Evolutionary conservation across 2,113 vertebrate genomes (phyloP), one percentile per base, ranked within the genome.

Genomic region (Pseudopipra pipra): DNA sequence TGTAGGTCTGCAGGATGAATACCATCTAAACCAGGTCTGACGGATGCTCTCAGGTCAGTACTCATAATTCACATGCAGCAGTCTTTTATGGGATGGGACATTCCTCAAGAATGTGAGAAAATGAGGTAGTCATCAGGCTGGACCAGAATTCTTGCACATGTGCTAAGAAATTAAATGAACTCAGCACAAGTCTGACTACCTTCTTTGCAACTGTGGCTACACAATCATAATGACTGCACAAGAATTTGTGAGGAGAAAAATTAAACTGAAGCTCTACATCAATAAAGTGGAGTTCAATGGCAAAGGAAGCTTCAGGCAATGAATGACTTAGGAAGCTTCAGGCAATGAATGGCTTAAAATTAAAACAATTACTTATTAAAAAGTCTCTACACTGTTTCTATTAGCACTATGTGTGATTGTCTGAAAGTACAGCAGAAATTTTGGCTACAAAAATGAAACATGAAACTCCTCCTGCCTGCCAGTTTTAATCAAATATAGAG

Each of bases 401-500:
- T 90, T 93, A 93, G 39, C 43, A 55, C 47, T 89, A n/a, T 9
- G 22, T 22, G 27, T 10, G 47, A 90, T 75, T 92, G 92, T 95
- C 55, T 86, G 81, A 65, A 68, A 90, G 56, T 46, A 33, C 35
- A 72, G 76, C 47, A 95, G 65, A 95, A 95, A 92, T 75, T 92
- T 52, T 95, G 86, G 68, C 86, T 90, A 47, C 52, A 51, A 66
- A 85, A 88, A 84, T 16, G 83, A 92, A 93, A 93, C 1, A 6
- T 4, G 61, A 92, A 74, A 90, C 86, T 94, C 35, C 51, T 90
- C 27, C 79, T 83, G 86, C 55, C 59, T 77, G 83, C 76, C 72
- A 94, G 51, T 86, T 95, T 92, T 71, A 92, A 95, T 93, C 79
- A 93, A 92, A 63, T 84, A 47, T 86, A 84, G 65, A 75, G 65